Conservation (phyloP, 1,140 invertebrate genomes). For the Globodera ellingtonae region DNA sequence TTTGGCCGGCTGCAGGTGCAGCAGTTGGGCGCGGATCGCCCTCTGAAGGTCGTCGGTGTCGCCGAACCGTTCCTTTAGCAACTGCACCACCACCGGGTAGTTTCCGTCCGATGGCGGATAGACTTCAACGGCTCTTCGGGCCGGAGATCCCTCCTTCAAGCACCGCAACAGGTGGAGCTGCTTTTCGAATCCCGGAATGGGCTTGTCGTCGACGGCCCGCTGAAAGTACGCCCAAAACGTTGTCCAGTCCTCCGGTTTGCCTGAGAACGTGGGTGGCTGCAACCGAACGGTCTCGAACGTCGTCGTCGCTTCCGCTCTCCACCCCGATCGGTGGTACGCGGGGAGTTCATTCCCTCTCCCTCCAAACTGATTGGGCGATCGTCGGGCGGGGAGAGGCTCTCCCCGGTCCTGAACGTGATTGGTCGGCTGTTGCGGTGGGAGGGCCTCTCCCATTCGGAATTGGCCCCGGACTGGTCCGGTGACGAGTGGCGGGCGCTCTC, state of each 20-base stretch:
- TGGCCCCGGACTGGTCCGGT: too few species aligned
- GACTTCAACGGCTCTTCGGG: not conserved
- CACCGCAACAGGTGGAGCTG: not conserved
- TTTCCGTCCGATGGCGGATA: not conserved
- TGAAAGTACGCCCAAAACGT: slow-evolving; percentile 3
- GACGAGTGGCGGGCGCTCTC: too few species aligned
- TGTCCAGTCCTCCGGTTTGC: slow-evolving; percentile 6
- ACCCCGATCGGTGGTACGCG: too few species aligned
- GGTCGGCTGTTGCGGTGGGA: not conserved
- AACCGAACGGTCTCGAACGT: not conserved
- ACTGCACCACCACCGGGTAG: slow-evolving; percentile 9
- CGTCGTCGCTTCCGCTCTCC: not conserved
- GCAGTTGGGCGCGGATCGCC: not conserved
- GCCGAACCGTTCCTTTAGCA: not conserved
- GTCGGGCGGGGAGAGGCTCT: not conserved
- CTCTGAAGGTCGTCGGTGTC: not conserved
- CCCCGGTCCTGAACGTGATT: too few species aligned
- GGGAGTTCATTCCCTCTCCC: too few species aligned
- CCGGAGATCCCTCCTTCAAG: not conserved
- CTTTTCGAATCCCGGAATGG: not conserved
- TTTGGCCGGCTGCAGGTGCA: not conserved
- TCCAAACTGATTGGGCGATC: too few species aligned
- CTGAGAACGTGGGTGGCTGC: not conserved
- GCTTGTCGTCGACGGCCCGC: not conserved
- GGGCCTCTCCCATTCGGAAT: not conserved